Evolutionary conservation across 2,888 invertebrate species (phyloP), one percentile per base, ranked within the genome.

Genomic region (Cloeon dipterum): DNA sequence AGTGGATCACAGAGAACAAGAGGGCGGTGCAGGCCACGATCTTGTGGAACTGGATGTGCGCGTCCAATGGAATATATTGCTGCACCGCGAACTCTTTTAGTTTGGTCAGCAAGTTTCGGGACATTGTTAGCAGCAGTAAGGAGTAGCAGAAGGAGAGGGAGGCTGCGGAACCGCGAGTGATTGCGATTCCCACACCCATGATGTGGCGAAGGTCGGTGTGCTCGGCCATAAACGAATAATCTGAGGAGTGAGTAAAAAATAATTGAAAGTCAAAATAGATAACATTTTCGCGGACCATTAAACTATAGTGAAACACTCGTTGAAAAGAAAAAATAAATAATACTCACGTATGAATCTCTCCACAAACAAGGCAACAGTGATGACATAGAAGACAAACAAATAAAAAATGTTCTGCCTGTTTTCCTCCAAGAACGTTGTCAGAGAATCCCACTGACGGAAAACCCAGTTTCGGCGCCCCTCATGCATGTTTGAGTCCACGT

Each of bases 141-240:
- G 85, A 83, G 59, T 91, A 93, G 57, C 88, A 89, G 57, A 94
- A 93, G 0, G 91, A 91, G 5, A 94, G 55, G 0, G 91, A 82
- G 2, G 89, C 91, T 1, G 93, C 93, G 0, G 91, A 85, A 14
- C 91, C 91, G 53, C 91, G 64, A 0, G 91, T 91, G 45, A 91
- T 83, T 5, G 91, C 91, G 35, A 93, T 93, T 1, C 93, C 91
- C 2, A 88, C 86, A 2, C 93, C 93, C 93, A 94, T 93, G 32
- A 94, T 91, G 50, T 93, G 88, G 2, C 93, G 65, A 45, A 94
- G 58, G 56, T 94, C 93, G 18, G 88, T 76, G 56, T 93, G 91
- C 51, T 94, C 93, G 1, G 88, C 76, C 82, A 93, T 85, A 55
- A 91, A 91, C 0, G 89, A 86, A 53, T 93, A 93, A 61, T 89